Percentiles rank a stretch among this genome's conserved stretches.
Conservation (phyloP, 2,113 vertebrate species). For the Ariopsis seemanni region DNA sequence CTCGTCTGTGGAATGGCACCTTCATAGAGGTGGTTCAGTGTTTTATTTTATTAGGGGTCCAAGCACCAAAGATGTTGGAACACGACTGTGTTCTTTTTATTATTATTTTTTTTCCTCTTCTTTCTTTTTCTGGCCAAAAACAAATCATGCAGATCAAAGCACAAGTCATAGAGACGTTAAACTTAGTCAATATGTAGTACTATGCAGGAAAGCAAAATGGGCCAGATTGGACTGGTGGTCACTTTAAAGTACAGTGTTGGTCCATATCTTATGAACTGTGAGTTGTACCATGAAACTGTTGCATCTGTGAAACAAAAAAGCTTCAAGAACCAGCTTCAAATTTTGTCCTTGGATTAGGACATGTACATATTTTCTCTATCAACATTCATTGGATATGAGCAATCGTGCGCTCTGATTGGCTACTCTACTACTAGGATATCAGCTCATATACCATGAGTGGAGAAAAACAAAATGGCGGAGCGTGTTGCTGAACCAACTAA, state of each 20-base stretch:
- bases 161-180: neutral
- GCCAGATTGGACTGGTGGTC: neutral
- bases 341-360: neutral
- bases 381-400: too few relatives aligned
- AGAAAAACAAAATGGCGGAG: too few relatives aligned
- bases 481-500: too few relatives aligned
- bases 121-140: neutral
- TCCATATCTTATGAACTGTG: neutral
- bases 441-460: too few relatives aligned
- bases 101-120: neutral
- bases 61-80: neutral
- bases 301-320: neutral
- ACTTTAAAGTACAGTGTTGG: neutral
- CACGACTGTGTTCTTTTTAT: neutral
- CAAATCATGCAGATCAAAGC: neutral
- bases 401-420: too few relatives aligned
- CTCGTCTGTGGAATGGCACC: slow-evolving; percentile 88
- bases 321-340: neutral
- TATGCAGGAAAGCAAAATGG: neutral
- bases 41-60: neutral
- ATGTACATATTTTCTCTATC: too few relatives aligned
- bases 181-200: neutral
- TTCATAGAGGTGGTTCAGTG: slow-evolving; percentile 80
- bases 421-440: too few relatives aligned
- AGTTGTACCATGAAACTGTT: neutral